These are phyloP conservation scores for Stratiomys singularior DNA, from an alignment of 2,888 invertebrate genomes.

Conservation along the genomic window DNA sequence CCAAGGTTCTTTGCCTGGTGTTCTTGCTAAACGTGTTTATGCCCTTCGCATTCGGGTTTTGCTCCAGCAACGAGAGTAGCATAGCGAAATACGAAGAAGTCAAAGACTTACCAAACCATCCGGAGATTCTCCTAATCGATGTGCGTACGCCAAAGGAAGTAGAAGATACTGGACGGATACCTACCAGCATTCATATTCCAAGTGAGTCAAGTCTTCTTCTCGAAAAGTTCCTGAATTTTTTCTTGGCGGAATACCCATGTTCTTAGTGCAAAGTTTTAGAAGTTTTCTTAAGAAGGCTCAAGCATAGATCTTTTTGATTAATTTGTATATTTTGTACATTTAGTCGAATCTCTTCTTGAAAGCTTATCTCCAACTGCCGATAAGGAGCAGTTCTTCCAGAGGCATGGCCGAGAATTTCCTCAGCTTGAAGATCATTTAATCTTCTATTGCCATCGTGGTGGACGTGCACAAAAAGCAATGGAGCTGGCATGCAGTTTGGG, in stretches of 20 bases:
- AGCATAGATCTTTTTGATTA: not conserved
- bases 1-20: too few relatives aligned
- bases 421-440: constrained; percentile 68
- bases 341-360: constrained; percentile 35
- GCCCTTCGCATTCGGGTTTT: not conserved
- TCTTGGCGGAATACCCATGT: too few relatives aligned
- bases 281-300: not conserved
- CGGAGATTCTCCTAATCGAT: constrained; percentile 74
- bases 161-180: constrained; percentile 75
- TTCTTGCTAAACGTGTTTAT: too few relatives aligned
- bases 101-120: constrained; percentile 65
- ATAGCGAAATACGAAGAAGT: constrained; percentile 62
- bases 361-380: not conserved
- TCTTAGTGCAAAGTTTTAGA: too few relatives aligned
- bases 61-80: constrained; percentile 2
- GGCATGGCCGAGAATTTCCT: constrained; percentile 70
- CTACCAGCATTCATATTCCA: constrained; percentile 80
- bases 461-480: constrained; percentile 71
- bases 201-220: too few relatives aligned
- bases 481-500: constrained; percentile 69
- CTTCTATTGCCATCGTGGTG: constrained; percentile 74
- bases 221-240: too few relatives aligned
- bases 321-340: not conserved
- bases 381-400: constrained; percentile 67
- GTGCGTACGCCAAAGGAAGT: constrained; percentile 81